Percentiles rank a stretch among this genome's conserved stretches.
Conservation (phyloP, 1,140 invertebrate species). For the Melanaphis sacchari region DNA sequence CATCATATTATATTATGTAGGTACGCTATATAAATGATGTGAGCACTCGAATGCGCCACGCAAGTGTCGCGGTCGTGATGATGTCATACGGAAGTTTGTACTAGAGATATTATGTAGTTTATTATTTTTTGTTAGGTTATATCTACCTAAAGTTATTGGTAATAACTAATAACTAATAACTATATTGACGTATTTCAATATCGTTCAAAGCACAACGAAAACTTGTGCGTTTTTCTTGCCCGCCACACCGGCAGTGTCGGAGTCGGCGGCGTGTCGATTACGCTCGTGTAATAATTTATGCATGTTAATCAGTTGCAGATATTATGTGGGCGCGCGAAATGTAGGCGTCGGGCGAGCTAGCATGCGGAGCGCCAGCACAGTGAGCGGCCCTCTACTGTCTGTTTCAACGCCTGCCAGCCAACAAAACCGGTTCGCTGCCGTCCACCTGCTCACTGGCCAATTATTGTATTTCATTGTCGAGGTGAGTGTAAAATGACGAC, state of each 20-base stretch:
- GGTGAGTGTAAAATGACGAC: slow-evolving; percentile 61
- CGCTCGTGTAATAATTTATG: background rate
- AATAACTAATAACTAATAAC: background rate
- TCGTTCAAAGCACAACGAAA: background rate
- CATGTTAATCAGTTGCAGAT: slow-evolving; percentile 54
- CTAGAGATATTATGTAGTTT: background rate
- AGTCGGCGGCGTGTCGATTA: slow-evolving; percentile 17
- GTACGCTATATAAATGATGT: background rate
- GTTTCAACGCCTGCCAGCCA: slow-evolving; percentile 57
- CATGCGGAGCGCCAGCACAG: slow-evolving; percentile 55
- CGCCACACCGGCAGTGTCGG: background rate
- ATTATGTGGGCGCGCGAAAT: slow-evolving; percentile 57
- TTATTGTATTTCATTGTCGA: slow-evolving; percentile 65
- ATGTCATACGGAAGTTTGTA: background rate
- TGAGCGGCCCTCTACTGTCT: slow-evolving; percentile 58
- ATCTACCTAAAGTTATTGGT: too few relatives aligned
- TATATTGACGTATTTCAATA: background rate
- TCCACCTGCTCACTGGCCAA: slow-evolving; percentile 64
- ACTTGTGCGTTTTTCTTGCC: background rate
- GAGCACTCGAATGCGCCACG: background rate
- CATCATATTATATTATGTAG: background rate
- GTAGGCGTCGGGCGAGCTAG: slow-evolving; percentile 54
- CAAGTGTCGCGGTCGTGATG: background rate
- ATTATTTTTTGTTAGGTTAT: too few relatives aligned
- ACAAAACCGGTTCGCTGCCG: slow-evolving; percentile 62